These are phyloP conservation scores for Poeciliopsis paucimaculata DNA, from an alignment of 2,797 vertebrate species.

Conservation along the genomic window DNA sequence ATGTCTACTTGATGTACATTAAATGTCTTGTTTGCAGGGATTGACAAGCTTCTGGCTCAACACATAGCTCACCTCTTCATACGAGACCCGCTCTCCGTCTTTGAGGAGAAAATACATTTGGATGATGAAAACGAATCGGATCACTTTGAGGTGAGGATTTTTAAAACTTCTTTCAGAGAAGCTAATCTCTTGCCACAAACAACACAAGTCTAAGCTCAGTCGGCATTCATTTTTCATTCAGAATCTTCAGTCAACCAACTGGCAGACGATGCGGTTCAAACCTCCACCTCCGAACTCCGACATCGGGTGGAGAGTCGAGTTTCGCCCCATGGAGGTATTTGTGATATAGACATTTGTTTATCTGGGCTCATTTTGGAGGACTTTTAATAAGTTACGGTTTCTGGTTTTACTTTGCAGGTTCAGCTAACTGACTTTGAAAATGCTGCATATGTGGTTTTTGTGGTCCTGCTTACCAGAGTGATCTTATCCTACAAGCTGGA, in stretches of 20 bases:
- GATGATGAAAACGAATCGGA: conserved; percentile 98
- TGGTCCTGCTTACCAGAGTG: conserved; percentile 95
- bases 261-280: conserved; percentile 99
- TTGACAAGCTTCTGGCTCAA: conserved; percentile 96
- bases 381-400: background rate
- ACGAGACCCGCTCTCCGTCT: conserved; percentile 93
- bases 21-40: conserved; percentile 81
- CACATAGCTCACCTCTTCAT: conserved; percentile 99
- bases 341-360: background rate
- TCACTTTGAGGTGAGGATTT: conserved; percentile 91
- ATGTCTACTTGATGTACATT: background rate
- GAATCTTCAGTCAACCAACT: conserved; percentile 99
- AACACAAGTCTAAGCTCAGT: background rate
- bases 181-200: background rate
- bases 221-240: conserved; percentile 45
- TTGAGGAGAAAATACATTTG: conserved; percentile 94
- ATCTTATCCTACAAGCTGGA: conserved; percentile 98
- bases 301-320: conserved; percentile 99
- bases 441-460: conserved; percentile 97
- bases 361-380: background rate
- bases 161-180: background rate
- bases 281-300: conserved; percentile 98
- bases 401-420: conserved; percentile 79
- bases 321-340: conserved; percentile 97
- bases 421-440: conserved; percentile 99